Conservation (phyloP, 2,113 vertebrate genomes). For the Phylloscopus trochilus region DNA sequence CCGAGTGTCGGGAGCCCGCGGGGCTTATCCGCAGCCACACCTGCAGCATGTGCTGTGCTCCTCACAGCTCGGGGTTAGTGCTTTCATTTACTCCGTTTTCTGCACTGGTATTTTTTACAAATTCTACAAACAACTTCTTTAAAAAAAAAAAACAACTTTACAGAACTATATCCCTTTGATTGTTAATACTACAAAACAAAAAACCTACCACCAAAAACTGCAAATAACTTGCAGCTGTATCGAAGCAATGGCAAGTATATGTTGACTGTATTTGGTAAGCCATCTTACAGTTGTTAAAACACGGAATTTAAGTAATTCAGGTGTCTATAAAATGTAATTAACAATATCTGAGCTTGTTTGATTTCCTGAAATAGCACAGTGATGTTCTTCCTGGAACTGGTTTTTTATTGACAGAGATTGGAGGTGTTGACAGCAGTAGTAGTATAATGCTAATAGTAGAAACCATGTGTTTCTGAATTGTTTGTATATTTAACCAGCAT, state of each 20-base stretch:
- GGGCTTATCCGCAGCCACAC: background rate
- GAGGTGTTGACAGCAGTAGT: background rate
- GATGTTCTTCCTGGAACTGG: background rate
- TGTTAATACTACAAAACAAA: background rate
- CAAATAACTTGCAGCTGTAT: background rate
- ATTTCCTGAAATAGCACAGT: background rate
- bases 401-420: background rate
- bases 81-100: background rate
- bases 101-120: background rate
- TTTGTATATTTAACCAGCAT: background rate
- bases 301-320: background rate
- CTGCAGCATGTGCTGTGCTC: fast-evolving
- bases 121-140: background rate
- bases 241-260: background rate
- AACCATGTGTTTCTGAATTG: background rate
- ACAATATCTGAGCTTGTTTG: background rate
- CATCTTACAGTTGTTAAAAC: background rate
- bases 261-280: background rate
- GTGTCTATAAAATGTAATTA: background rate
- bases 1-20: background rate
- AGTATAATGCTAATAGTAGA: fast-evolving
- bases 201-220: fast-evolving
- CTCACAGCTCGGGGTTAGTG: fast-evolving
- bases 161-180: fast-evolving
- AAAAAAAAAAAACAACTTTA: fast-evolving